phyloP scores from a whole-genome alignment of 2,888 invertebrate species.

The Caenorhabditis imperialis region DNA sequence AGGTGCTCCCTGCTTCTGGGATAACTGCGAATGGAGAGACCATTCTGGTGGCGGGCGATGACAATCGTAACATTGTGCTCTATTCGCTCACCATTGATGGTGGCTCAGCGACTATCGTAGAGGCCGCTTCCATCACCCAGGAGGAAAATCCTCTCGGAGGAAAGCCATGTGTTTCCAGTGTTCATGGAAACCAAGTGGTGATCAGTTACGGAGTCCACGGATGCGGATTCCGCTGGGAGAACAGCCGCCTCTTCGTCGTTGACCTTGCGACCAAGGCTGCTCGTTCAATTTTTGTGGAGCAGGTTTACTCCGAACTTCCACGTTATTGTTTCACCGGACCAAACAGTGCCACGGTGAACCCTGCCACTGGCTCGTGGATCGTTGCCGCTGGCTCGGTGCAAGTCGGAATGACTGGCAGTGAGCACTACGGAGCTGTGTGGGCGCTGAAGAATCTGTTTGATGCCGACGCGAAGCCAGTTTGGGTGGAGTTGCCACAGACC shows the following conservation, averaged over 20 bases:
- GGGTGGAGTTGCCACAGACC: conserved; percentile 33
- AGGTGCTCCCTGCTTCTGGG: conserved; percentile 12
- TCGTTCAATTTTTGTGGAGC: conserved; percentile 17
- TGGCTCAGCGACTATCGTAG: neutral
- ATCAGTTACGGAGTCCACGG: conserved; percentile 64
- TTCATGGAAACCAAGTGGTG: conserved; percentile 47
- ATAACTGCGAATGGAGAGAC: conserved; percentile 5
- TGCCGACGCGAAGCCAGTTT: conserved; percentile 3
- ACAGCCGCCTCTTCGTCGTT: conserved; percentile 49
- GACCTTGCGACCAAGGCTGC: conserved; percentile 50
- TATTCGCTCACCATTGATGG: conserved; percentile 8
- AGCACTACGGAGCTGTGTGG: conserved; percentile 57
- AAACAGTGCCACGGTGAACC: conserved; percentile 19
- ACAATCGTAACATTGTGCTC: conserved; percentile 7
- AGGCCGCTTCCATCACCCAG: neutral
- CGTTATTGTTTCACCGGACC: conserved; percentile 58
- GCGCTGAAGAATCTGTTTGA: conserved; percentile 39
- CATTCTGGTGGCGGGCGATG: conserved; percentile 18
- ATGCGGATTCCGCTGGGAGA: conserved; percentile 67
- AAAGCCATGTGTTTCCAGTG: conserved; percentile 40
- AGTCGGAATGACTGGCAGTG: conserved; percentile 52
- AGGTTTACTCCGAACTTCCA: conserved; percentile 27
- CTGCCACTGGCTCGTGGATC: conserved; percentile 33
- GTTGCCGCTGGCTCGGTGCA: conserved; percentile 31
- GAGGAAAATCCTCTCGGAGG: conserved; percentile 43